Evolutionary conservation across 1,140 invertebrate genomes (phyloP).

Genomic region (Drosophila repleta): DNA sequence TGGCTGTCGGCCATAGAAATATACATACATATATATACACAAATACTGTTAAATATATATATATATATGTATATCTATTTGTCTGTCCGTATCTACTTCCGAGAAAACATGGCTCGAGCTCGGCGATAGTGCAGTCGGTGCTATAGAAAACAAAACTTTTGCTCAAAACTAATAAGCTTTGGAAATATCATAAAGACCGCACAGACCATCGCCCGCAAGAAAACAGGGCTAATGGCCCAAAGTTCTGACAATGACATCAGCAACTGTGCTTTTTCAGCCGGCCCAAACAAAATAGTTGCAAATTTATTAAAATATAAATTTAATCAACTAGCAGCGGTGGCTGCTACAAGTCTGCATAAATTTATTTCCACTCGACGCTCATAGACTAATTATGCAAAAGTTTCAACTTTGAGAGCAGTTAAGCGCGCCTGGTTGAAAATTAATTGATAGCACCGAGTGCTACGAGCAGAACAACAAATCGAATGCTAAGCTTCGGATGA

Average conservation of each 20-base stretch:
- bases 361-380: neutral
- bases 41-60: neutral
- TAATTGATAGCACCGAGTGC: too few species aligned
- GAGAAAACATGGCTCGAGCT: neutral
- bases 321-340: constrained; percentile 3
- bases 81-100: neutral
- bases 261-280: constrained; percentile 10
- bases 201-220: constrained; percentile 15
- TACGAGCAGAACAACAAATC: too few species aligned
- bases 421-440: too few species aligned
- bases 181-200: constrained; percentile 41
- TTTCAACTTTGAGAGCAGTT: too few species aligned
- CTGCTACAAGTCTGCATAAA: neutral
- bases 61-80: constrained; percentile 11
- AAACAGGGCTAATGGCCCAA: constrained; percentile 39
- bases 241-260: constrained; percentile 39
- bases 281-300: constrained; percentile 2
- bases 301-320: constrained; percentile 29
- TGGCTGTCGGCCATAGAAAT: constrained; percentile 20
- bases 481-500: too few species aligned
- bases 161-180: constrained; percentile 49
- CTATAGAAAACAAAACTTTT: constrained; percentile 38
- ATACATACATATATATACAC: constrained; percentile 16
- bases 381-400: too few species aligned
- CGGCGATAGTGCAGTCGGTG: constrained; percentile 21